Percentiles rank a stretch among this genome's conserved stretches.
These are phyloP conservation scores for Heterotis niloticus DNA, from an alignment of 2,113 vertebrate genomes.

Conservation along the genomic window DNA sequence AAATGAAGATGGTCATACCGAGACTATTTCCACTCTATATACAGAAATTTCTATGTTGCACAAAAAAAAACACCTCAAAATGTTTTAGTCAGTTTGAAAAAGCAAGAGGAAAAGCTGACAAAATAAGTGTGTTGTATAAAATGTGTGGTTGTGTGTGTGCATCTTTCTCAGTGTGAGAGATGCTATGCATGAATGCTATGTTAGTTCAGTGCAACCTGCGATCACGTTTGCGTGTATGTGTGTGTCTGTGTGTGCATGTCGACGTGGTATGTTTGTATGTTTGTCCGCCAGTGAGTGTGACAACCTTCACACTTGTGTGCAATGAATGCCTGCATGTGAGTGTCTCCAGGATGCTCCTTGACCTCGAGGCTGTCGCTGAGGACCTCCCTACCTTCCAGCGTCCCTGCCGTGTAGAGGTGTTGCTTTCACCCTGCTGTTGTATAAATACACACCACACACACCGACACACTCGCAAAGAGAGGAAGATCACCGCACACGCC, in stretches of 20 bases:
- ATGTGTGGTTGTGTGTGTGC: slow-evolving; percentile 3
- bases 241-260: neutral
- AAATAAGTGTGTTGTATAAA: slow-evolving; percentile 4
- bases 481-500: slow-evolving; percentile 55
- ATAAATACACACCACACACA: slow-evolving; percentile 49
- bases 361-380: slow-evolving; percentile 41
- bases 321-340: slow-evolving; percentile 55
- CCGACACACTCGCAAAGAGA: slow-evolving; percentile 43
- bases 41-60: slow-evolving; percentile 31
- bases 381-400: slow-evolving; percentile 46
- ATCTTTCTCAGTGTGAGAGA: slow-evolving; percentile 2
- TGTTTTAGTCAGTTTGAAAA: slow-evolving; percentile 16
- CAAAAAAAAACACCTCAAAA: slow-evolving; percentile 22
- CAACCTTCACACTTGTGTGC: slow-evolving; percentile 28
- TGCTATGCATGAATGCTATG: neutral
- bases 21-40: slow-evolving; percentile 47
- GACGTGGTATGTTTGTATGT: neutral
- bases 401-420: slow-evolving; percentile 31
- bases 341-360: slow-evolving; percentile 52
- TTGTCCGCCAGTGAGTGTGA: neutral
- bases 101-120: slow-evolving; percentile 11
- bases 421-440: slow-evolving; percentile 41
- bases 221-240: neutral
- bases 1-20: slow-evolving; percentile 25
- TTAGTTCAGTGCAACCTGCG: neutral